Evolutionary conservation across 2,113 vertebrate species (phyloP).

Genomic region (Barbus barbus): DNA sequence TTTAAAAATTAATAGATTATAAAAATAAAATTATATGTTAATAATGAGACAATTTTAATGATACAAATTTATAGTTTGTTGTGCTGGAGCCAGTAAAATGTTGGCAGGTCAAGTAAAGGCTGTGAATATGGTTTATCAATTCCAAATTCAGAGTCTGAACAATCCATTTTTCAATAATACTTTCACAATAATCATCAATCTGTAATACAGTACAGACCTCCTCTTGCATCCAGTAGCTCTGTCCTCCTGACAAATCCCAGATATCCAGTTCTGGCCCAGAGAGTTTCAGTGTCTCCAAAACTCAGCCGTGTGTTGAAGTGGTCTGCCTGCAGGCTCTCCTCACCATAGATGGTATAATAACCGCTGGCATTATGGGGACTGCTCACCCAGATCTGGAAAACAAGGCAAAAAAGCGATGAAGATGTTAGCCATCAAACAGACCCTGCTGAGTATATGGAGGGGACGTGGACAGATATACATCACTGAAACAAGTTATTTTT

Average conservation of each 20-base stretch:
- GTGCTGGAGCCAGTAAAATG: too few species aligned
- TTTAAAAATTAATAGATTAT: neutral
- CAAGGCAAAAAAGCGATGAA: neutral
- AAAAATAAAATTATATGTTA: too few species aligned
- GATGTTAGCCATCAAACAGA: neutral
- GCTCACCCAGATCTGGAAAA: conserved; percentile 90
- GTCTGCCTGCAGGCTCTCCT: conserved; percentile 92
- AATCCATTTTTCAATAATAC: neutral
- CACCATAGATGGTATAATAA: conserved; percentile 96
- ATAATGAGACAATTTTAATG: too few species aligned
- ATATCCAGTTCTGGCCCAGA: conserved; percentile 94
- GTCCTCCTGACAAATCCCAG: conserved; percentile 95
- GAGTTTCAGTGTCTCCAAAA: conserved; percentile 91
- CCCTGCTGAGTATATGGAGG: neutral
- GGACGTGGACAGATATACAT: neutral
- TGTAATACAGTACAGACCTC: conserved; percentile 75
- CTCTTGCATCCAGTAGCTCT: conserved; percentile 89
- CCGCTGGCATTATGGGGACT: conserved; percentile 92
- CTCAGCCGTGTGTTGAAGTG: conserved; percentile 96
- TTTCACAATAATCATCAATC: neutral
- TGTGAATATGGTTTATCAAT: neutral
- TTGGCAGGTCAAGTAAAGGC: neutral
- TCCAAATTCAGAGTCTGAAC: neutral
- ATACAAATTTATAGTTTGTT: too few species aligned
- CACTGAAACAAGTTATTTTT: neutral